phyloP scores from a whole-genome alignment of 2,113 vertebrate species.

The Indicator maculatus region DNA sequence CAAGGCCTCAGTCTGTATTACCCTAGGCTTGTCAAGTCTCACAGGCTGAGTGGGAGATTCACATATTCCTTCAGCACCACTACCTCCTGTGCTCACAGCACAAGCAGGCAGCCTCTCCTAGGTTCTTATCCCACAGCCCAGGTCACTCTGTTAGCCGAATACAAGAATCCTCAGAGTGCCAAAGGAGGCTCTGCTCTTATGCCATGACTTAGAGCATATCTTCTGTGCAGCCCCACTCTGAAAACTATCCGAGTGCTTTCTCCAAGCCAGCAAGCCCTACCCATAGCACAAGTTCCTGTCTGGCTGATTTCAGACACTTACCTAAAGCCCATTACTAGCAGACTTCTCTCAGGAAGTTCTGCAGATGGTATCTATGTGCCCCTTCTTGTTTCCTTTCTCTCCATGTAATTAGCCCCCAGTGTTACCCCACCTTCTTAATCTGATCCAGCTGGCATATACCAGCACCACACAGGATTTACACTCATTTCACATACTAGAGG shows the following conservation, averaged over 20 bases:
- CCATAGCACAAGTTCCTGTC: background rate
- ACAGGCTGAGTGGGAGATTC: background rate
- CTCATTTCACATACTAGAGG: background rate
- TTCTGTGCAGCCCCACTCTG: background rate
- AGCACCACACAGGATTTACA: slow-evolving; percentile 37
- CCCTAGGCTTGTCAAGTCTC: background rate
- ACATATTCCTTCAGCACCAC: background rate
- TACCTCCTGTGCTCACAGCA: background rate
- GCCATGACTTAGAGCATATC: background rate
- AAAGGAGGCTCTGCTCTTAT: background rate
- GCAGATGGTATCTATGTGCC: slow-evolving; percentile 7
- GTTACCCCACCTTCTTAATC: slow-evolving; percentile 43
- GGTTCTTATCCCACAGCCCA: background rate
- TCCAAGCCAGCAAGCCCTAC: background rate
- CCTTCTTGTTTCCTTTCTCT: slow-evolving; percentile 42
- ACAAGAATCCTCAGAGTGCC: background rate
- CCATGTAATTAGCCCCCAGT: background rate
- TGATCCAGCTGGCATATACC: slow-evolving; percentile 3
- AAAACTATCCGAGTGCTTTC: background rate
- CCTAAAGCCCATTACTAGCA: background rate
- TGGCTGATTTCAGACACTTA: background rate
- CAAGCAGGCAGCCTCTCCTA: background rate
- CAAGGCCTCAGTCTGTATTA: background rate
- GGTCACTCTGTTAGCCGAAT: background rate
- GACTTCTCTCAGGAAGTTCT: slow-evolving; percentile 38